Evolutionary conservation across 1,140 invertebrate species (phyloP), one percentile per base, ranked within the genome.

Genomic region (Dinoponera quadriceps): DNA sequence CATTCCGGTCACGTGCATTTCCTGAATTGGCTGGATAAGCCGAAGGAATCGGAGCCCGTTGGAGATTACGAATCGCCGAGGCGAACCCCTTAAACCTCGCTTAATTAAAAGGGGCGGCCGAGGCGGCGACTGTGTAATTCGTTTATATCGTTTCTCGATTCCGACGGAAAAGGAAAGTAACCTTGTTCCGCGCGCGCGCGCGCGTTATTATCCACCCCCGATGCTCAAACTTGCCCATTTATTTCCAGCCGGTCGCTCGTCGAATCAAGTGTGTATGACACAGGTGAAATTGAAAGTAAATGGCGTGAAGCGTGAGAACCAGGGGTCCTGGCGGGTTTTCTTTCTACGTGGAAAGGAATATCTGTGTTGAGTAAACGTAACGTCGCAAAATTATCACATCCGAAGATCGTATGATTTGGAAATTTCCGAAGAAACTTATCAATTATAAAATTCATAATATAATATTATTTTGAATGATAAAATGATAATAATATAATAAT

Each of bases 21-120:
- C 7, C 66, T 59, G 54, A 80, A 27, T 38, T 48, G 22, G 22
- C 5, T 49, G 44, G 29, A 59, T 81, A 22, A 71, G 22, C 51
- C 22, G 13, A 59, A 55, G 22, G 22, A 69, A 78, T 78, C 49
- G 54, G 57, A 60, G n/a, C 11, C 44, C 51, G 5, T 7, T 48
- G 9, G 68, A 48, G 51, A 71, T 69, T 71, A 48, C 18, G 33
- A 71, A 66, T 51, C 16, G 59, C 4, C 3, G 29, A 54, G 16
- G 11, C 48, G 25, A 72, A 16, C 77, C 66, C 77, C 59, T 72
- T 81, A 72, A 81, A 60, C 51, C 54, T 38, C 38, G 18, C 25
- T 80, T 69, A 72, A 81, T 81, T 81, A 72, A 81, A 57, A 81
- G 54, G 55, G 55, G 18, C 54, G 29, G 16, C 38, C 27, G 20